These are phyloP conservation scores for Palythoa heliodiscus DNA, from an alignment of 92 coral and sea anemone genomes.

Conservation along the genomic window DNA sequence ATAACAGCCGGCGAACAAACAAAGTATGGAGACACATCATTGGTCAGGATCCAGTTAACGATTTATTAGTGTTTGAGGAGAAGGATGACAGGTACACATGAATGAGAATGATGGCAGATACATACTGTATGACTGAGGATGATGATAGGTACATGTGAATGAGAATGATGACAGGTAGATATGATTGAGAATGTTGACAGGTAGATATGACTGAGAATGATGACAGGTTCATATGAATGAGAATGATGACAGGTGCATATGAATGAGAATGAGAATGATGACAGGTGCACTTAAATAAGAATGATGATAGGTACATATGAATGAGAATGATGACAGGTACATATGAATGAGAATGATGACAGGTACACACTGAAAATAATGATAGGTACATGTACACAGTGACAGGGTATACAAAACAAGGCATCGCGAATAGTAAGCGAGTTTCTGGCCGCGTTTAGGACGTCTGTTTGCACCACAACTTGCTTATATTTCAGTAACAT, in stretches of 20 bases:
- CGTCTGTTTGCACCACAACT: too few species aligned
- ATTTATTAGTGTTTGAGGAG: slow-evolving; percentile 82
- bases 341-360: background rate
- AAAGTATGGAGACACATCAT: slow-evolving; percentile 75
- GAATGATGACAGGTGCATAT: background rate
- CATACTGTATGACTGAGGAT: background rate
- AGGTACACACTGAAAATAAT: slow-evolving; percentile 56
- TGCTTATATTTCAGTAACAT: too few species aligned
- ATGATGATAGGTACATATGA: slow-evolving; percentile 36
- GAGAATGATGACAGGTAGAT: background rate
- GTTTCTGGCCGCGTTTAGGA: too few species aligned
- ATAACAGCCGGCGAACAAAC: slow-evolving; percentile 67
- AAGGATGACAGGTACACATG: slow-evolving; percentile 71
- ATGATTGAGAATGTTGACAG: slow-evolving; percentile 31
- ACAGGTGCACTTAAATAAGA: slow-evolving; percentile 48
- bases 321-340: background rate
- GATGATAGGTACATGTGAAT: slow-evolving; percentile 63
- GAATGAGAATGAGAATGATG: slow-evolving; percentile 54
- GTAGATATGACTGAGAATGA: background rate
- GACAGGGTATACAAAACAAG: background rate
- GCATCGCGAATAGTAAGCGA: too few species aligned
- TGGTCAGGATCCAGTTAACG: slow-evolving; percentile 69
- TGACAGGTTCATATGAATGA: background rate
- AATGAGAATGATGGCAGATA: slow-evolving; percentile 46
- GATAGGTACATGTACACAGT: slow-evolving; percentile 55